Evolutionary conservation across 2,888 invertebrate species (phyloP).

Genomic region (Drosophila infuscata): DNA sequence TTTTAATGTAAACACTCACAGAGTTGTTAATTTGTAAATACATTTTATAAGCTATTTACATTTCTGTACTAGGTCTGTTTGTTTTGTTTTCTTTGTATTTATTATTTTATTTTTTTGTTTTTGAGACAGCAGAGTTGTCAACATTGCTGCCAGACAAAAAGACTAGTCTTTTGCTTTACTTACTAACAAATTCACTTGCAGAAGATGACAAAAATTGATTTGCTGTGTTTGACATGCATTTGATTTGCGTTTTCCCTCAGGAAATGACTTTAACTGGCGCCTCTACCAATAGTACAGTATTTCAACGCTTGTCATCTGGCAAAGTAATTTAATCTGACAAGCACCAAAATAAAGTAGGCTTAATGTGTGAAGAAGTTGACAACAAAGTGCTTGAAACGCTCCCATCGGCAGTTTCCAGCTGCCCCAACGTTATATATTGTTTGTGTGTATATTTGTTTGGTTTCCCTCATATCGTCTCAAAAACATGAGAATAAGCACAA

Average conservation of each 20-base stretch:
- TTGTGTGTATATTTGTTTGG: conserved; percentile 32
- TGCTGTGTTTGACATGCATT: conserved; percentile 57
- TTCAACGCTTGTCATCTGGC: conserved; percentile 57
- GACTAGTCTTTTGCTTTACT: not conserved
- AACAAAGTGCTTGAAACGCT: conserved; percentile 49
- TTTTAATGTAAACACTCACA: not conserved
- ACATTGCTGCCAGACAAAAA: not conserved
- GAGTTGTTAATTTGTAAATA: not conserved
- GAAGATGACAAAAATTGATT: conserved; percentile 49
- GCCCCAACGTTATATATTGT: conserved; percentile 36
- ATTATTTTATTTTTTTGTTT: not conserved
- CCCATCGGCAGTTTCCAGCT: conserved; percentile 43
- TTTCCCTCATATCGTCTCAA: conserved; percentile 42
- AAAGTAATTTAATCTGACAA: conserved; percentile 79
- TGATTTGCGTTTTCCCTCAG: conserved; percentile 51
- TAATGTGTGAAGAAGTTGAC: conserved; percentile 77
- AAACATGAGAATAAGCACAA: conserved; percentile 53
- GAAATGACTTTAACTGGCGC: conserved; percentile 54
- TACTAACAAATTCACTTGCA: conserved; percentile 3
- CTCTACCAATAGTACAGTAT: conserved; percentile 31
- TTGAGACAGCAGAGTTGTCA: too few relatives aligned
- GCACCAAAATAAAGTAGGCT: conserved; percentile 66
- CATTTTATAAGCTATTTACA: not conserved
- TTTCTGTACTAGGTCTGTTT: not conserved
- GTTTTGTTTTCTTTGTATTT: not conserved